These are phyloP conservation scores for Orthonevra nobilis DNA, from an alignment of 2,888 invertebrate species.

Conservation along the genomic window DNA sequence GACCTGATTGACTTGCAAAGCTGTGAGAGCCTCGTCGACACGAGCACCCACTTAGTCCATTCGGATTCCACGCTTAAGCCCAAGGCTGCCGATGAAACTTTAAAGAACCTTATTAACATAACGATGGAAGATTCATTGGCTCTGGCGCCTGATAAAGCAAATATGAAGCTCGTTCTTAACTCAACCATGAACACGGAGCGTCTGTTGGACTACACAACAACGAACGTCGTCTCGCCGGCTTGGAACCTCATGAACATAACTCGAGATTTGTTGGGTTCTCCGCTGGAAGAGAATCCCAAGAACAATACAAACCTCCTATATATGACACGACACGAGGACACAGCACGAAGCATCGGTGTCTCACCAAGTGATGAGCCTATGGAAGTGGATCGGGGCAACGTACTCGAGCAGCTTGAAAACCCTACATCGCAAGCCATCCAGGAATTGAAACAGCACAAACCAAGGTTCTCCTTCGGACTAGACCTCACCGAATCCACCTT, in stretches of 20 bases:
- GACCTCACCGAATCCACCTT: constrained; percentile 78
- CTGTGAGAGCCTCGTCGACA: constrained; percentile 69
- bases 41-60: constrained; percentile 32
- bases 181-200: constrained; percentile 77
- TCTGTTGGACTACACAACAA: constrained; percentile 75
- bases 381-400: constrained; percentile 73
- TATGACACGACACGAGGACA: constrained; percentile 74
- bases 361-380: constrained; percentile 76
- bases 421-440: constrained; percentile 72
- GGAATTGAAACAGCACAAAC: constrained; percentile 73
- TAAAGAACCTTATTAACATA: constrained; percentile 38
- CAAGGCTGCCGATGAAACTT: constrained; percentile 18
- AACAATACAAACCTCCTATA: constrained; percentile 75
- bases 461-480: constrained; percentile 79
- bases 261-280: constrained; percentile 74
- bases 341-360: constrained; percentile 73
- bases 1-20: constrained; percentile 60
- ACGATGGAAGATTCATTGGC: constrained; percentile 74
- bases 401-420: constrained; percentile 46
- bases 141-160: constrained; percentile 74
- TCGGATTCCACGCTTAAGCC: constrained; percentile 40
- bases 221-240: constrained; percentile 73
- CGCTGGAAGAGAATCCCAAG: constrained; percentile 56
- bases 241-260: constrained; percentile 76
- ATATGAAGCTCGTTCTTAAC: constrained; percentile 77